Evolutionary conservation across 2,888 invertebrate genomes (phyloP).

Genomic region (Oeneis ivallda): DNA sequence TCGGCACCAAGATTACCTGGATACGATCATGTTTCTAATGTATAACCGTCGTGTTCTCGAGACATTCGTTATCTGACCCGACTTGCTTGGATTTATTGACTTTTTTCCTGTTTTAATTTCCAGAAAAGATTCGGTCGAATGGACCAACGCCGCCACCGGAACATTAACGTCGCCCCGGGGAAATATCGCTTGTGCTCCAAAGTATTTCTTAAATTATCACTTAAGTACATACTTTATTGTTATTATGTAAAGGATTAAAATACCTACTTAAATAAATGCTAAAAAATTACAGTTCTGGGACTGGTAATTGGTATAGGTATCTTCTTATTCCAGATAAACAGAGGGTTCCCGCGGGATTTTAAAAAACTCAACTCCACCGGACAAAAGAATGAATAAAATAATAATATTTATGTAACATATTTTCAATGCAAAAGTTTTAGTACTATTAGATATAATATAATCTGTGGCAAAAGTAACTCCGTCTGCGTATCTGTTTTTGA

Average conservation of each 20-base stretch:
- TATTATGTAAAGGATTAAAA: slow-evolving; percentile 17
- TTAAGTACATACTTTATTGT: slow-evolving; percentile 35
- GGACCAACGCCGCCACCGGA: slow-evolving; percentile 72
- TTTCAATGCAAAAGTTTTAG: too few relatives aligned
- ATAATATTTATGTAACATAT: too few relatives aligned
- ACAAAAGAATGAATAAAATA: too few relatives aligned
- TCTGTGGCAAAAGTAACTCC: too few relatives aligned
- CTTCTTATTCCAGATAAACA: too few relatives aligned
- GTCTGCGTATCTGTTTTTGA: too few relatives aligned
- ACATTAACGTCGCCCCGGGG: slow-evolving; percentile 76
- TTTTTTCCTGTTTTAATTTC: slow-evolving; percentile 78
- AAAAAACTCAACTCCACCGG: too few relatives aligned
- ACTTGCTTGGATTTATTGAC: slow-evolving; percentile 76
- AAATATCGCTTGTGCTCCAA: slow-evolving; percentile 75
- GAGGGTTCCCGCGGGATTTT: too few relatives aligned
- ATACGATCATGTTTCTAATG: slow-evolving; percentile 1
- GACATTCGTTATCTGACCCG: slow-evolving; percentile 71
- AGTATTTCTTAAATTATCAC: slow-evolving; percentile 68
- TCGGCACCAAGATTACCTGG: background rate
- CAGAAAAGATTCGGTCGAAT: slow-evolving; percentile 79
- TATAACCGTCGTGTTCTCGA: slow-evolving; percentile 40
- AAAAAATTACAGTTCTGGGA: too few relatives aligned
- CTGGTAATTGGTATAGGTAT: too few relatives aligned
- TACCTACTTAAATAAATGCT: too few relatives aligned
- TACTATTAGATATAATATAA: too few relatives aligned